phyloP scores from a whole-genome alignment of 2,113 vertebrate genomes.

The Varanus salvator region DNA sequence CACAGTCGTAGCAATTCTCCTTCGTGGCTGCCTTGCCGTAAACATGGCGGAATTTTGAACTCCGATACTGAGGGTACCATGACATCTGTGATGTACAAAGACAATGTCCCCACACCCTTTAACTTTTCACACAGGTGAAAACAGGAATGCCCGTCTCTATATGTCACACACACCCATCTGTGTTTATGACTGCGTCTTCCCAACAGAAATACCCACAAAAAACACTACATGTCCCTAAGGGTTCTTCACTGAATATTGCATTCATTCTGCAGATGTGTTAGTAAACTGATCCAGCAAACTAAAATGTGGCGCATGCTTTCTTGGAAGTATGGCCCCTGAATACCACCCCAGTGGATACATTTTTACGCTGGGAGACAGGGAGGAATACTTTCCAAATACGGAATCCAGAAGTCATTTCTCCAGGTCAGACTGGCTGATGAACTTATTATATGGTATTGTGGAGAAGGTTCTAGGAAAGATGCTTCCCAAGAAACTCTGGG shows the following conservation, averaged over 20 bases:
- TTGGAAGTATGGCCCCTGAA: neutral
- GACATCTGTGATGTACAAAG: slow-evolving; percentile 85
- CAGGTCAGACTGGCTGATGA: neutral
- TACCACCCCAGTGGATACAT: neutral
- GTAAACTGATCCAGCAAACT: neutral
- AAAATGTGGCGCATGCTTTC: neutral
- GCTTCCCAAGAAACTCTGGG: neutral
- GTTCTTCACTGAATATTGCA: neutral
- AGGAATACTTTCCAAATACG: neutral
- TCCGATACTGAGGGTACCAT: slow-evolving; percentile 85
- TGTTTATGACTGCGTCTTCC: neutral
- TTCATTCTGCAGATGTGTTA: neutral
- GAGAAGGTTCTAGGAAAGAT: neutral
- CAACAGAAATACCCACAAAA: too few species aligned
- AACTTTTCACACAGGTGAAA: neutral
- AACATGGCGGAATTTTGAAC: slow-evolving; percentile 91
- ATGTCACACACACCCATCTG: neutral
- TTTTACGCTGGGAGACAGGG: neutral
- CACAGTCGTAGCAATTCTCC: slow-evolving; percentile 85
- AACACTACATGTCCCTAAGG: neutral
- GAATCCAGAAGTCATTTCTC: neutral
- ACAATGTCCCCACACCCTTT: neutral
- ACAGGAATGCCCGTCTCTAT: too few species aligned
- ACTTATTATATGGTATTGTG: neutral
- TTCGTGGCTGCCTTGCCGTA: slow-evolving; percentile 86